Evolutionary conservation across 2,113 vertebrate species (phyloP).

Genomic region (Salvator merianae): DNA sequence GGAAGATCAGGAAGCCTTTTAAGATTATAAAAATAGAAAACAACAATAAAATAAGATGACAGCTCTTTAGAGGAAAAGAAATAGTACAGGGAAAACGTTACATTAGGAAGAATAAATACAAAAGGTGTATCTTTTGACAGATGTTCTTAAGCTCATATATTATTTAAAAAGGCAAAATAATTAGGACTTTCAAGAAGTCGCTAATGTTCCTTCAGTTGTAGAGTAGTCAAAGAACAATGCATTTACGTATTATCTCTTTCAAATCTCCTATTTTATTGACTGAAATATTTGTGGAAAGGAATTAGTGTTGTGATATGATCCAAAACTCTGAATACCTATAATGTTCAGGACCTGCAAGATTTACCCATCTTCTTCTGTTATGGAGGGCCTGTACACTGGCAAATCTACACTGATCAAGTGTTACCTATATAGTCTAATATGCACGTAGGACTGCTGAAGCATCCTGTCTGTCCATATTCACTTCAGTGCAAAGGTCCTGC

Average conservation of each 20-base stretch:
- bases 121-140: neutral
- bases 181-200: neutral
- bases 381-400: neutral
- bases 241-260: neutral
- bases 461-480: neutral
- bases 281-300: neutral
- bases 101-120: slow-evolving; percentile 31
- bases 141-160: neutral
- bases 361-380: neutral
- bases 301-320: neutral
- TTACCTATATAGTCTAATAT: neutral
- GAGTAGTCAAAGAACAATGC: neutral
- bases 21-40: neutral
- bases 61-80: neutral
- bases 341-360: neutral
- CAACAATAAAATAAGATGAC: neutral
- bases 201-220: neutral
- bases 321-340: neutral
- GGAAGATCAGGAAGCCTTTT: slow-evolving; percentile 8
- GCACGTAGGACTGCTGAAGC: neutral
- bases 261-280: neutral
- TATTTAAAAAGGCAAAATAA: neutral
- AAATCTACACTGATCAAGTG: neutral
- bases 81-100: neutral
- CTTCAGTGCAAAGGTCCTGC: neutral